phyloP scores from a whole-genome alignment of 1,140 invertebrate genomes.

The Callitettix versicolor region DNA sequence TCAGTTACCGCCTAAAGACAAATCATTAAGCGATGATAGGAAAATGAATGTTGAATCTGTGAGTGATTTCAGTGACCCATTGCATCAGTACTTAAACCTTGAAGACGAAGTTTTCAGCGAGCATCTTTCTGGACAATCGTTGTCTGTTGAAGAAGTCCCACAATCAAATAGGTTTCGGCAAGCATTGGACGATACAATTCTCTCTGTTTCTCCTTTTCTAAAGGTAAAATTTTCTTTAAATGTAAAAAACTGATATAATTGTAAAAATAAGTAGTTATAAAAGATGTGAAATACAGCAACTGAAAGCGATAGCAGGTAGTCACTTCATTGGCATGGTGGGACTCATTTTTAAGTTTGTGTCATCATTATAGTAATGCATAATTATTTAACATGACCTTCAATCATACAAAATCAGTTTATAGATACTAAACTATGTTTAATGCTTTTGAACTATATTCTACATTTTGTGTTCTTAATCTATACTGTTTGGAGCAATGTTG shows the following conservation, averaged over 20 bases:
- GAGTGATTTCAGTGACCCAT: constrained; percentile 64
- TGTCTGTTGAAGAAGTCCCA: constrained; percentile 46
- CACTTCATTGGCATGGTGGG: not conserved
- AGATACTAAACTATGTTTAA: too few species aligned
- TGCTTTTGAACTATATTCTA: too few species aligned
- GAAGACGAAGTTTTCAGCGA: constrained; percentile 40
- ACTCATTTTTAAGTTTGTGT: not conserved
- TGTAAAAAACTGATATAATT: not conserved
- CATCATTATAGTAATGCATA: not conserved
- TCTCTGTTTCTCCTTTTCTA: constrained; percentile 80
- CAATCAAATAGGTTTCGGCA: constrained; percentile 58
- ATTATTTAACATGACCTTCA: too few species aligned
- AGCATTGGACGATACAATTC: constrained; percentile 56
- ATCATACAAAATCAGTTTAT: too few species aligned
- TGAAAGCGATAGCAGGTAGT: not conserved
- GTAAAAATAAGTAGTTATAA: too few species aligned
- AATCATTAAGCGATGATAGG: constrained; percentile 12
- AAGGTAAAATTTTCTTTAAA: constrained; percentile 27
- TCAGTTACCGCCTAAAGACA: constrained; percentile 32
- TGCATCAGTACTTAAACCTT: constrained; percentile 52
- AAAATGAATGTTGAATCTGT: constrained; percentile 36
- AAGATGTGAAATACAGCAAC: not conserved
- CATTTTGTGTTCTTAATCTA: too few species aligned
- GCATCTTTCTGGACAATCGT: constrained; percentile 25
- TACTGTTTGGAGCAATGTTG: too few species aligned